Conservation (phyloP, 53 echinoderm and acorn worm species). For the Hippasteria phrygiana region DNA sequence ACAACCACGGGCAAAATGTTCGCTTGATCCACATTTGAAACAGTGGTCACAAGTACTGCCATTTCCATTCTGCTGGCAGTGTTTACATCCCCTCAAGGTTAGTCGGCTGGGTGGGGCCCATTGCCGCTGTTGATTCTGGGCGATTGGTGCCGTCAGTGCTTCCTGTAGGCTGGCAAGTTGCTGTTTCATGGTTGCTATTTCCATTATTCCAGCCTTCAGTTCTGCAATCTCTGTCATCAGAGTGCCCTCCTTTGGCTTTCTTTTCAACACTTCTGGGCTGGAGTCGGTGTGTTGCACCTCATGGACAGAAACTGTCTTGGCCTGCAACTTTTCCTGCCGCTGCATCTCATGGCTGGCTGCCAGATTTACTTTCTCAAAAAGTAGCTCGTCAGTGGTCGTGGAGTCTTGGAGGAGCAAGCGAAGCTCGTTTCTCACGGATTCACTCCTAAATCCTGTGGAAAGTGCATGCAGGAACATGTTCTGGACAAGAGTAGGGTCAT, state of each 20-base stretch:
- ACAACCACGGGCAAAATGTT: slow-evolving; percentile 45
- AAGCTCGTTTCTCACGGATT: slow-evolving; percentile 55
- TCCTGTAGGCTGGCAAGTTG: not conserved
- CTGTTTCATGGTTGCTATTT: not conserved
- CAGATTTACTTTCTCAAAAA: slow-evolving; percentile 24
- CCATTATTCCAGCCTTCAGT: slow-evolving; percentile 13
- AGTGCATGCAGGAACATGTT: slow-evolving; percentile 67
- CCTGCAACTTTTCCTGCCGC: not conserved
- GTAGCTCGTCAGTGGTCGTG: slow-evolving; percentile 34
- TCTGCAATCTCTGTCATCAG: not conserved
- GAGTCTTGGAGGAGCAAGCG: slow-evolving; percentile 33
- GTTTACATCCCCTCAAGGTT: not conserved
- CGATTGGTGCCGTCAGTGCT: not conserved
- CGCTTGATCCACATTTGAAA: slow-evolving; percentile 51
- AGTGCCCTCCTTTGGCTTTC: not conserved
- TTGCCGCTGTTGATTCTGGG: not conserved
- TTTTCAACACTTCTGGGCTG: not conserved
- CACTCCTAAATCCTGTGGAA: slow-evolving; percentile 55
- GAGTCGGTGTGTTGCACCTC: not conserved
- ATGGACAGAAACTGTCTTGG: not conserved
- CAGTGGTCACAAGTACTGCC: slow-evolving; percentile 27
- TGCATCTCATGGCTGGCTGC: slow-evolving; percentile 51
- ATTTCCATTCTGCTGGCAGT: not conserved
- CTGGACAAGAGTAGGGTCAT: slow-evolving; percentile 29
- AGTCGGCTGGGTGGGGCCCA: too few relatives aligned